Evolutionary conservation across 2,797 vertebrate genomes (phyloP).

Genomic region (Thunnus albacares): DNA sequence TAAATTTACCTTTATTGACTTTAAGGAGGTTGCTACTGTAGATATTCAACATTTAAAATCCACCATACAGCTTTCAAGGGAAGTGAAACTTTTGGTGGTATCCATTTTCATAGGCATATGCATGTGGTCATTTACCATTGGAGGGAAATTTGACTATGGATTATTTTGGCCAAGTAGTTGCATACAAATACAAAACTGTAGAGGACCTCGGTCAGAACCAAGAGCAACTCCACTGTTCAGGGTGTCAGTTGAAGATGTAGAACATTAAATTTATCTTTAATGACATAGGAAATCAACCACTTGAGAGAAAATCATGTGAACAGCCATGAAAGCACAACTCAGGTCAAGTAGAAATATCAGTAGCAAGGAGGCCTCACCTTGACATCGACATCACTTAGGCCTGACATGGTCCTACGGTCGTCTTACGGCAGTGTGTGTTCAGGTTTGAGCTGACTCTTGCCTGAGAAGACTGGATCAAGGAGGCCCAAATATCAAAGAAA

Average conservation of each 20-base stretch:
- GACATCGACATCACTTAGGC: neutral
- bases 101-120: neutral
- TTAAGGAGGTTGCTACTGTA: neutral
- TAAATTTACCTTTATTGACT: too few relatives aligned
- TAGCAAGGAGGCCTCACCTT: neutral
- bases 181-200: constrained; percentile 4
- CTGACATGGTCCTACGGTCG: neutral
- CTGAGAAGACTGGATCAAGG: neutral
- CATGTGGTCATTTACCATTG: neutral
- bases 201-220: neutral
- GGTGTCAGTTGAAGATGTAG: neutral
- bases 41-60: constrained; percentile 1
- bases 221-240: neutral
- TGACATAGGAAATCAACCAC: neutral
- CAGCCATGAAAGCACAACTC: neutral
- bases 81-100: neutral
- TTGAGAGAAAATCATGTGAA: neutral
- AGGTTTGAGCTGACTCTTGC: neutral
- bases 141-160: constrained; percentile 4
- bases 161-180: neutral
- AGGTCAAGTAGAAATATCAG: constrained; percentile 13
- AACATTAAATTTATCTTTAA: neutral
- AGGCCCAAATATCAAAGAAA: neutral
- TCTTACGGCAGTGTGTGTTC: too few relatives aligned
- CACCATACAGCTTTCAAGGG: neutral